phyloP scores from a whole-genome alignment of 2,113 vertebrate species.

The Tyto alba region DNA sequence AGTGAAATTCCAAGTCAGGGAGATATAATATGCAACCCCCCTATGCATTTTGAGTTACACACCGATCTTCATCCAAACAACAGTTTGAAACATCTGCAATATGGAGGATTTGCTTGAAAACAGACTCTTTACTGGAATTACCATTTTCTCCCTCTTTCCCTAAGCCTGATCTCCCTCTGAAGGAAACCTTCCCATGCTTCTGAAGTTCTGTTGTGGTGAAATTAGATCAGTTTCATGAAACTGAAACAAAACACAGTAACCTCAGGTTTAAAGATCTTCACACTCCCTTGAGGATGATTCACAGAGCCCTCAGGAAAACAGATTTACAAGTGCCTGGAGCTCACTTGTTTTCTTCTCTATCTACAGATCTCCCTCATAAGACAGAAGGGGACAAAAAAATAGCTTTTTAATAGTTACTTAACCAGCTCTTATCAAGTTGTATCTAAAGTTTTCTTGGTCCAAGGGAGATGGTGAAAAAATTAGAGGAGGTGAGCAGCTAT shows the following conservation, averaged over 20 bases:
- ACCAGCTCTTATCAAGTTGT: neutral
- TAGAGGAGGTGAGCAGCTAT: rapidly evolving
- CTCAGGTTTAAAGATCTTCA: neutral
- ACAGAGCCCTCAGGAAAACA: neutral
- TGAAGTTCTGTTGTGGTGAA: neutral
- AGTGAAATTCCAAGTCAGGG: neutral
- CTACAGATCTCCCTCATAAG: neutral
- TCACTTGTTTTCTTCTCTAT: neutral
- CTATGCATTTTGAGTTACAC: neutral
- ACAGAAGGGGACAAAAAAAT: neutral
- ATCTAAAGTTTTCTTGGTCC: neutral
- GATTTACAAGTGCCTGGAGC: neutral
- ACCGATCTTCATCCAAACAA: neutral
- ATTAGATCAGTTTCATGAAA: neutral
- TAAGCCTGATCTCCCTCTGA: neutral
- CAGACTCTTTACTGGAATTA: neutral
- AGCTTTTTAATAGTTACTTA: neutral
- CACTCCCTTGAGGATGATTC: neutral
- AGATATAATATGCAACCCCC: neutral
- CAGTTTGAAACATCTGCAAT: neutral
- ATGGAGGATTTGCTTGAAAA: neutral
- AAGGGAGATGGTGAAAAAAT: neutral
- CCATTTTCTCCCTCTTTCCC: neutral
- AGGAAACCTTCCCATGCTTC: neutral
- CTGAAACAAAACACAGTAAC: neutral